Evolutionary conservation across 2,113 vertebrate genomes (phyloP), one percentile per base, ranked within the genome.

Genomic region (Edolisoma coerulescens): DNA sequence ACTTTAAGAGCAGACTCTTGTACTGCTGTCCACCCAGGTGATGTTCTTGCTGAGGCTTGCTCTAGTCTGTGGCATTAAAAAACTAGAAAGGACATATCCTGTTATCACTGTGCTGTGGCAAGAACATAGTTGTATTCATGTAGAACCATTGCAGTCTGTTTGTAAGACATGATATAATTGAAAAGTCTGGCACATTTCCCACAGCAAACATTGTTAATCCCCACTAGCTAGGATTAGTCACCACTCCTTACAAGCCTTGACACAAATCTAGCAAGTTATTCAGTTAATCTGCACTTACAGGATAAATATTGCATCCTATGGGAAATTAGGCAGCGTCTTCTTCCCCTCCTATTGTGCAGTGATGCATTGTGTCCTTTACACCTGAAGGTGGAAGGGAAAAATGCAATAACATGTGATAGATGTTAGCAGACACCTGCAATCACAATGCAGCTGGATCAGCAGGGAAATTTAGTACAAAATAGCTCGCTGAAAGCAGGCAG

Each of bases 181-280:
- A 95, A 95, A 95, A 80, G 67, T 85, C 94, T 97, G 97, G 95
- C 95, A 81, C 63, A 81, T 95, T 93, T 95, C 92, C 96, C 95
- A 87, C 49, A 30, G 85, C 95, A 96, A 96, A 97, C 91, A 91
- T 94, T 83, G 96, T 89, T 97, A 97, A 96, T 97, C 94, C 95
- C 86, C 87, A 94, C 93, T 85, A 96, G 93, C 95, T 92, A 78
- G 91, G 95, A 97, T 97, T 97, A 97, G 96, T 97, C 96, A 96
- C 91, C 57, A 26, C 94, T 94, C 76, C 85, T 96, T 95, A 96
- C 95, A 97, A 95, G 94, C 87, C 95, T 91, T 95, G 96, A 95
- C 96, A 97, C 91, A 97, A 89, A 97, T 91, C 93, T 93, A 91
- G 85, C 83, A 91, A 96, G 96, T 96, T 97, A 96, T 85, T 96